Base-by-base conservation (phyloP, 2,888 invertebrate species). In the Heterodera filipjevi region DNA sequence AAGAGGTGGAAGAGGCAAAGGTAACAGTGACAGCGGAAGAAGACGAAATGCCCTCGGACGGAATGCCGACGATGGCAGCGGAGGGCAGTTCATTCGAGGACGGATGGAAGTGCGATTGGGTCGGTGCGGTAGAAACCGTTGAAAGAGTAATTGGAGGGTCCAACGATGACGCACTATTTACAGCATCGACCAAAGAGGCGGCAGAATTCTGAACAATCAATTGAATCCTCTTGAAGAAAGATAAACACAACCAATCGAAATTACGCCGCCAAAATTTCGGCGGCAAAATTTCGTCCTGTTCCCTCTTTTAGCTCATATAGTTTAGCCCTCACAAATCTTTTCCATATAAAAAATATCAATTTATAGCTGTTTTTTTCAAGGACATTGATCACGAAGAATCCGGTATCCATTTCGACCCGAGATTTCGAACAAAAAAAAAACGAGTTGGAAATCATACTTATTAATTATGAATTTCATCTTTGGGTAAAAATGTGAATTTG, bases 191-290 rank as follows among this genome's bases (percentile, higher is more conserved):
- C 35, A 73, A 73, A n/a, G 64, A 27, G 14, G 73, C 73, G 64
- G 73, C 73, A 49, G 73, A 73, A 73, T 73, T 73, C 73, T 73
- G 35, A 32, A 73, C 33, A 72, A 8, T 22, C 8, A 39, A 72
- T 22, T 8, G 5, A 19, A 8, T 22, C 19, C n/a, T n/a, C n/a
- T 30, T 32, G 3, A 5, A 71, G 30, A 71, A 32, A 30, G 27
- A 27, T 22, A 70, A 39, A 32, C 12, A 72, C 19, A 6, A 22
- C 19, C 32, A 1, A 72, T 33, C 19, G 30, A 71, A 71, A 27
- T 71, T 68, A 68, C 39, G n/a, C n/a, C n/a, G n/a, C 39, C 39
- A 39, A 10, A 10, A 39, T 39, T 39, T 39, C 39, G 39, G 39
- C 39, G 39, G 39, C 5, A 39, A 22, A 22, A 33, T 68, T 19